Percentiles rank a stretch among this genome's conserved stretches.
phyloP scores from a whole-genome alignment of 2,113 vertebrate genomes.

The Pipra filicauda region DNA sequence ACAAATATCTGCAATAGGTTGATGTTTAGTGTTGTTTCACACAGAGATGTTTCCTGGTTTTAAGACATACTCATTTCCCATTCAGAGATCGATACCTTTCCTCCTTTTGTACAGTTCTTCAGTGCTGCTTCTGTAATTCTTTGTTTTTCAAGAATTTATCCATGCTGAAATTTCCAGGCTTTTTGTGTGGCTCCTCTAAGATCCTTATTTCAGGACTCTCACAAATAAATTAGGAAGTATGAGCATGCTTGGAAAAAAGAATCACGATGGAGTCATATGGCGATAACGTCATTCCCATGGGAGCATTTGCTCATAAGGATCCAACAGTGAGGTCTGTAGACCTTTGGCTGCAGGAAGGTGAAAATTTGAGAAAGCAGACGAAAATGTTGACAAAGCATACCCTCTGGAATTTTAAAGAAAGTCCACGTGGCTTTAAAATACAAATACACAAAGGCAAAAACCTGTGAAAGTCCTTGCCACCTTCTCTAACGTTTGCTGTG shows the following conservation, averaged over 20 bases:
- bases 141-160: constrained; percentile 12
- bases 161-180: not conserved
- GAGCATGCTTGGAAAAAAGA: not conserved
- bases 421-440: not conserved
- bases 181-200: not conserved
- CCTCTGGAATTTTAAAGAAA: constrained; percentile 23
- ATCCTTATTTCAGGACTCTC: not conserved
- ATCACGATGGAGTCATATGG: not conserved
- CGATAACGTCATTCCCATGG: not conserved
- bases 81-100: not conserved
- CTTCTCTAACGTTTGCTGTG: constrained; percentile 7
- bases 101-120: not conserved
- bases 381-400: constrained; percentile 14
- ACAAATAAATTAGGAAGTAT: not conserved
- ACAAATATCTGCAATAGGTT: not conserved
- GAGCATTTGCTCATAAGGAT: not conserved
- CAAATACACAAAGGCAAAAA: constrained; percentile 25
- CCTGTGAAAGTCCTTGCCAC: not conserved
- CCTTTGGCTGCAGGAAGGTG: constrained; percentile 4
- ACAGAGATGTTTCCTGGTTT: not conserved
- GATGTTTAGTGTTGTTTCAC: not conserved
- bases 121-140: constrained; percentile 17
- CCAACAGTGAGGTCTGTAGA: not conserved
- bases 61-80: not conserved
- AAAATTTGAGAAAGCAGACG: not conserved